Conservation (phyloP, 2,888 invertebrate genomes). For the Drosophila longiperda region DNA sequence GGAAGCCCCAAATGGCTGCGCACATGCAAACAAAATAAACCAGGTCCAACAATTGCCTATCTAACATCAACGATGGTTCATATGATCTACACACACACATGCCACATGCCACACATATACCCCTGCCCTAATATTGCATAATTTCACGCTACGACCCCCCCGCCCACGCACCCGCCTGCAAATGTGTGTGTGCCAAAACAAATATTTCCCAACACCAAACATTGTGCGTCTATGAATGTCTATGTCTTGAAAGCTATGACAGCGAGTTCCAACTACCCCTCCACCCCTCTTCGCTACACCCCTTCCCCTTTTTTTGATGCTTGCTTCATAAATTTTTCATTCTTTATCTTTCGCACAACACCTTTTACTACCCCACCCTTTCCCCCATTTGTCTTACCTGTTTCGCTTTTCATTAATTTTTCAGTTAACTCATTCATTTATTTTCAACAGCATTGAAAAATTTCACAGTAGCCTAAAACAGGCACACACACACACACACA, state of each 20-base stretch:
- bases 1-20: conserved; percentile 70
- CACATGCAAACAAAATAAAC: conserved; percentile 77
- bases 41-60: conserved; percentile 53
- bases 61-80: conserved; percentile 17
- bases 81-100: conserved; percentile 8
- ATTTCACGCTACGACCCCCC: conserved; percentile 62
- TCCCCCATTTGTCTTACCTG: conserved; percentile 24
- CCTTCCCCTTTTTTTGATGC: conserved; percentile 5
- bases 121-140: conserved; percentile 63
- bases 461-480: conserved; percentile 57
- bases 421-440: conserved; percentile 82
- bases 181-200: conserved; percentile 66
- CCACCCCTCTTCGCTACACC: neutral
- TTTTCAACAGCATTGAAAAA: conserved; percentile 66
- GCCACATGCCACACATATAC: neutral
- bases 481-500: conserved; percentile 5
- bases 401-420: conserved; percentile 77
- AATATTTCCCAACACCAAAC: conserved; percentile 75
- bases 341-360: conserved; percentile 79
- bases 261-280: conserved; percentile 31
- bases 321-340: conserved; percentile 78
- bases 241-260: conserved; percentile 58
- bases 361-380: conserved; percentile 55
- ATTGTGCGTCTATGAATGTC: conserved; percentile 66
- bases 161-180: neutral